These are phyloP conservation scores for Drosophila nannoptera DNA, from an alignment of 1,140 invertebrate genomes.

Conservation along the genomic window DNA sequence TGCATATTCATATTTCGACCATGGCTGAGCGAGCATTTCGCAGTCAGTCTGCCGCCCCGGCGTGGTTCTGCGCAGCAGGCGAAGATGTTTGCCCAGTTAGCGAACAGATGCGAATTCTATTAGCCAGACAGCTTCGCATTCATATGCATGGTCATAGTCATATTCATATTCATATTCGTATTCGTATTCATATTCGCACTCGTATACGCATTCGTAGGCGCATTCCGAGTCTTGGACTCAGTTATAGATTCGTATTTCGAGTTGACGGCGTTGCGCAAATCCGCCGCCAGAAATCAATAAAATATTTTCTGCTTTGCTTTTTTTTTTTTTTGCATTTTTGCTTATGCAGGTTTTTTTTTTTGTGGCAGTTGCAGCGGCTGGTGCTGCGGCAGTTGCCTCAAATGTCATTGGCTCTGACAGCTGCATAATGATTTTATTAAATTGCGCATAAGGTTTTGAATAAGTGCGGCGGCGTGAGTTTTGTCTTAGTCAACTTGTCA, in stretches of 20 bases:
- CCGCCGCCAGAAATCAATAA: constrained; percentile 47
- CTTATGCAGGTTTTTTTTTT: constrained; percentile 30
- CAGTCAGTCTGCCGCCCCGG: background rate
- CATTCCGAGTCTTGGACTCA: background rate
- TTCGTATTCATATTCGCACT: constrained; percentile 2
- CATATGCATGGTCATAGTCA: constrained; percentile 16
- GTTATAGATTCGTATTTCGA: constrained; percentile 16
- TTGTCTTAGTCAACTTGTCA: constrained; percentile 51
- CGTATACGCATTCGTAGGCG: constrained; percentile 2
- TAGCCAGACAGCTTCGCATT: constrained; percentile 21
- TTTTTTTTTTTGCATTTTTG: constrained; percentile 2
- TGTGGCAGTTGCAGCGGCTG: constrained; percentile 18
- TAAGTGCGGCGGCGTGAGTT: constrained; percentile 47
- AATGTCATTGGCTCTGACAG: constrained; percentile 52
- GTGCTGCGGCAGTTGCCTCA: constrained; percentile 39
- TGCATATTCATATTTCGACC: too few species aligned
- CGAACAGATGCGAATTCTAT: constrained; percentile 7
- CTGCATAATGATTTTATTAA: constrained; percentile 57
- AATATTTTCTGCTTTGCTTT: constrained; percentile 28
- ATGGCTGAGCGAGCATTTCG: background rate
- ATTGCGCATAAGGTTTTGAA: constrained; percentile 53
- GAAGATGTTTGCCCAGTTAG: constrained; percentile 46
- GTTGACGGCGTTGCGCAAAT: constrained; percentile 35
- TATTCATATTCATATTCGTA: constrained; percentile 20
- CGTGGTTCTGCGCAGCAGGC: constrained; percentile 26